These are phyloP conservation scores for Dipodomys ordii DNA, from an alignment of 2,113 vertebrate genomes.

Conservation along the genomic window DNA sequence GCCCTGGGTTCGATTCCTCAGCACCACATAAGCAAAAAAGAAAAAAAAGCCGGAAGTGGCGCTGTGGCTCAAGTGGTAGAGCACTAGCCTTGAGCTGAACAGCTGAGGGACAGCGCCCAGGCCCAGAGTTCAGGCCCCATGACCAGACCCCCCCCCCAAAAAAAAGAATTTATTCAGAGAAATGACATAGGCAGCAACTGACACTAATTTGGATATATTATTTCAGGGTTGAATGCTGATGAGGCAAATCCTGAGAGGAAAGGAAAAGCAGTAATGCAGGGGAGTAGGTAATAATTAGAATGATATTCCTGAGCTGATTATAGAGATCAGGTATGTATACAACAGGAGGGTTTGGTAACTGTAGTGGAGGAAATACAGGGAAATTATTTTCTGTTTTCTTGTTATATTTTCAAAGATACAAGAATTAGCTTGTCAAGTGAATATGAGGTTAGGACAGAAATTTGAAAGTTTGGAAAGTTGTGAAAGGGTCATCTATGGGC, in stretches of 20 bases:
- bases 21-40: too few relatives aligned
- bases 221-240: background rate
- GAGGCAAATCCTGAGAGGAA: background rate
- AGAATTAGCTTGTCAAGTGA: background rate
- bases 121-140: too few relatives aligned
- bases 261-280: background rate
- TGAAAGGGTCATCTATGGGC: background rate
- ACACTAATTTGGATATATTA: background rate
- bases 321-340: background rate
- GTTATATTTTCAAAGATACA: constrained; percentile 22
- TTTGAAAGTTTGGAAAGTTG: background rate
- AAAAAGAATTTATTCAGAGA: constrained; percentile 7
- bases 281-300: background rate
- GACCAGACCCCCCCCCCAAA: too few relatives aligned
- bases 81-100: too few relatives aligned
- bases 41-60: too few relatives aligned
- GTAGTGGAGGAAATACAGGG: background rate
- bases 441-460: background rate
- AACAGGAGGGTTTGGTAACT: background rate
- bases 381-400: constrained; percentile 26
- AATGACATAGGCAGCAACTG: background rate
- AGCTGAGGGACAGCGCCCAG: too few relatives aligned
- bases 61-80: too few relatives aligned
- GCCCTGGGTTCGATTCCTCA: too few relatives aligned
- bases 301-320: background rate